Conservation (phyloP, 1,140 invertebrate genomes). For the Drosophila equinoxialis region DNA sequence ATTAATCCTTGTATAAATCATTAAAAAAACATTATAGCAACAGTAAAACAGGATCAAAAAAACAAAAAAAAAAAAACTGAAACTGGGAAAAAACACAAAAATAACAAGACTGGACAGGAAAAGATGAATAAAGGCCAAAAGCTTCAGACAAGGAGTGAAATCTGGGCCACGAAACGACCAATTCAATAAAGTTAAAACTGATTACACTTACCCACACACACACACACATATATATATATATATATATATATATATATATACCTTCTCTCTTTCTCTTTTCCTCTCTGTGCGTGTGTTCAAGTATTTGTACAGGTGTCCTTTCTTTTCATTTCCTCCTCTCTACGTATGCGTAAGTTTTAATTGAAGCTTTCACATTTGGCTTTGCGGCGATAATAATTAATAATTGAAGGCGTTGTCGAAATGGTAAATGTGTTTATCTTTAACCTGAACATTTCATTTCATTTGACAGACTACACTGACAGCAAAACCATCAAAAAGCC, state of each 20-base stretch:
- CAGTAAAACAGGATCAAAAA: background rate
- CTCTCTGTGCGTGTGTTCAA: background rate
- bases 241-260: too few species aligned
- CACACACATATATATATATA: background rate
- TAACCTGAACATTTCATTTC: constrained; percentile 7
- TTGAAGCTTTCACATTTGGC: constrained; percentile 77
- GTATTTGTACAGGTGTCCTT: constrained; percentile 35
- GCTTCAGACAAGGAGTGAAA: constrained; percentile 30
- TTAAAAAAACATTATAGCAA: constrained; percentile 51
- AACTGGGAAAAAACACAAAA: constrained; percentile 18
- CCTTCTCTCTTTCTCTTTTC: background rate
- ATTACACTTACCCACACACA: constrained; percentile 29
- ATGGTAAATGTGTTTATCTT: constrained; percentile 60
- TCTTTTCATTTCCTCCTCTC: background rate
- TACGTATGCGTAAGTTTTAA: constrained; percentile 60
- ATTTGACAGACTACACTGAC: constrained; percentile 12
- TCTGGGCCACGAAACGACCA: constrained; percentile 35
- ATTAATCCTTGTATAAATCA: constrained; percentile 77
- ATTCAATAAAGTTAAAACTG: constrained; percentile 57
- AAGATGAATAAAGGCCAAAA: constrained; percentile 15
- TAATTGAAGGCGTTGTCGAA: constrained; percentile 63
- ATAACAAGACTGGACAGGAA: background rate
- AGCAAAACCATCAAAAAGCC: background rate
- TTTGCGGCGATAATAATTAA: constrained; percentile 76
- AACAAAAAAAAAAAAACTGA: background rate